Evolutionary conservation across 2,113 vertebrate species (phyloP).

Genomic region (cat (Felis catus)): DNA sequence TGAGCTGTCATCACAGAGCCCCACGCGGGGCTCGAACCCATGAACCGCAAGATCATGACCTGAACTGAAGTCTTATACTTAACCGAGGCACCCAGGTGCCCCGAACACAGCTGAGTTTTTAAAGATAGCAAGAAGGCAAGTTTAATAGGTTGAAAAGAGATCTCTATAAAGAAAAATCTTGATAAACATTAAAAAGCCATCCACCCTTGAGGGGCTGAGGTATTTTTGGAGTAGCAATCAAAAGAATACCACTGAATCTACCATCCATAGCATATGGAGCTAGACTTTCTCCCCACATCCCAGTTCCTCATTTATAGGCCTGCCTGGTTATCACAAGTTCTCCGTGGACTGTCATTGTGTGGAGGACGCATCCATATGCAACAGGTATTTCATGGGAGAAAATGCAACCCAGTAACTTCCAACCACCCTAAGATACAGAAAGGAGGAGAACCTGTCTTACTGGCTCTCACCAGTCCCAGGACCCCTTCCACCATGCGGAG

Average conservation of each 20-base stretch:
- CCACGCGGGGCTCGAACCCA: too few species aligned
- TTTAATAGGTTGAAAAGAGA: neutral
- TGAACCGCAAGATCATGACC: too few species aligned
- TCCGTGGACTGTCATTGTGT: neutral
- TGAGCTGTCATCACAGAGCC: too few species aligned
- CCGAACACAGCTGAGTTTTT: neutral
- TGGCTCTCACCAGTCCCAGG: too few species aligned
- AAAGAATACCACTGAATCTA: neutral
- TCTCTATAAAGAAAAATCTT: neutral
- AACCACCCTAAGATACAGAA: neutral
- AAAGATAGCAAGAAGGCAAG: neutral
- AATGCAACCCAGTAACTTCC: neutral
- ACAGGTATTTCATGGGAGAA: neutral
- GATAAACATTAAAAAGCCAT: neutral
- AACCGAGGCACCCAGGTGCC: too few species aligned
- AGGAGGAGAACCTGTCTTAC: neutral
- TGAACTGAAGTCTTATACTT: too few species aligned
- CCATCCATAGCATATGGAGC: neutral
- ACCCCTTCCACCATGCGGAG: too few species aligned
- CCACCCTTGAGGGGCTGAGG: neutral
- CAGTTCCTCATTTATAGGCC: neutral
- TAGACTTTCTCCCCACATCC: neutral
- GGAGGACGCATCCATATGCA: constrained; percentile 5
- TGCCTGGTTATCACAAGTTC: neutral
- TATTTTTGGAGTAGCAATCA: neutral